These are phyloP conservation scores for Aquatica leii DNA, from an alignment of 2,888 invertebrate species.

Conservation along the genomic window DNA sequence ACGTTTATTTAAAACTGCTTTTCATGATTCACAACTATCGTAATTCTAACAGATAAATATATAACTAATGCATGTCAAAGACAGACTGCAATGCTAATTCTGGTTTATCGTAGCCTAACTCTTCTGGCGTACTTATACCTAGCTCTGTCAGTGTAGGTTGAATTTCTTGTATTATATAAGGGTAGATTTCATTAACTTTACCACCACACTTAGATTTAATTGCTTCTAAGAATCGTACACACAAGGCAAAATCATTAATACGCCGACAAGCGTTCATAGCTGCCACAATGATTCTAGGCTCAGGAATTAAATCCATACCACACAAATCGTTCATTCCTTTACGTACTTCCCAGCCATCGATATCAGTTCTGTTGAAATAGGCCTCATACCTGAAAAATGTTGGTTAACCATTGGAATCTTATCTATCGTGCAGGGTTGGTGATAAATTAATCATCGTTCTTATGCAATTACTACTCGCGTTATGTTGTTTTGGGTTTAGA, in stretches of 20 bases:
- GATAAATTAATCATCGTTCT: not conserved
- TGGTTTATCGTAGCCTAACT: slow-evolving; percentile 96
- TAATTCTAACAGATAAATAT: not conserved
- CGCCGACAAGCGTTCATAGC: slow-evolving; percentile 91
- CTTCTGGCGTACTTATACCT: slow-evolving; percentile 93
- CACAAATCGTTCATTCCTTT: slow-evolving; percentile 89
- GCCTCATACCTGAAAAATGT: slow-evolving; percentile 75
- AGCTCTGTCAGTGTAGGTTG: slow-evolving; percentile 91
- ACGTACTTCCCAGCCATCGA: slow-evolving; percentile 95
- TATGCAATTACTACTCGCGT: no score
- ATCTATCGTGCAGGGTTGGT: not conserved
- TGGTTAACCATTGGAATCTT: not conserved
- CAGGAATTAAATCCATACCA: slow-evolving; percentile 92
- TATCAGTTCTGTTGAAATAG: slow-evolving; percentile 85
- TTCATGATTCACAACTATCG: not conserved
- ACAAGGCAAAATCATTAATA: slow-evolving; percentile 93
- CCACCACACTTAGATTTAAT: slow-evolving; percentile 88
- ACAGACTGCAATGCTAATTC: slow-evolving; percentile 86
- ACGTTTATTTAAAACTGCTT: no score
- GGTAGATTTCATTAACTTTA: slow-evolving; percentile 80
- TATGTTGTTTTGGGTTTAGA: no score
- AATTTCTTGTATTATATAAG: slow-evolving; percentile 89
- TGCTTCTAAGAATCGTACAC: slow-evolving; percentile 91
- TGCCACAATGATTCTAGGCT: slow-evolving; percentile 87
- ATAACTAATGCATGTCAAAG: slow-evolving; percentile 63